These are phyloP conservation scores for Zaprionus obscuricornis DNA, from an alignment of 2,888 invertebrate species.

Conservation along the genomic window DNA sequence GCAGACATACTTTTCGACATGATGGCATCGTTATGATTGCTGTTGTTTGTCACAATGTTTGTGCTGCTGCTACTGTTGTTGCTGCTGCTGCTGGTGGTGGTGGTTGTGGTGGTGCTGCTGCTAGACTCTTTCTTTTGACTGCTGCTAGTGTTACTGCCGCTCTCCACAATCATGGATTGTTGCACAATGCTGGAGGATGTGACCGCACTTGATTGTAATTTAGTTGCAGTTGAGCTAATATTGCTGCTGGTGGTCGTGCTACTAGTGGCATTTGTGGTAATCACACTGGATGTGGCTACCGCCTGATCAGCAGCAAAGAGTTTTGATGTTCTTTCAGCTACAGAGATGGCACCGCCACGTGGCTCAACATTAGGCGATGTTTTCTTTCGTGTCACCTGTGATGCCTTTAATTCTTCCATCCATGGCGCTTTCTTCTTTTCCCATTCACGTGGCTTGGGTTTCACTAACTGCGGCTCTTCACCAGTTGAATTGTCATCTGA, in stretches of 20 bases:
- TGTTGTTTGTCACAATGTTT: slow-evolving; percentile 42
- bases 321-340: slow-evolving; percentile 71
- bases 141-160: slow-evolving; percentile 47
- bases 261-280: slow-evolving; percentile 41
- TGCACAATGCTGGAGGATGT: slow-evolving; percentile 75
- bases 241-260: slow-evolving; percentile 45
- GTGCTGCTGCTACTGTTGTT: slow-evolving; percentile 45
- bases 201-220: slow-evolving; percentile 79
- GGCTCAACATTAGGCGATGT: slow-evolving; percentile 81
- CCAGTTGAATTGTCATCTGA: slow-evolving; percentile 80
- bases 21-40: slow-evolving; percentile 57
- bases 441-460: slow-evolving; percentile 88
- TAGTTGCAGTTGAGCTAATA: slow-evolving; percentile 59
- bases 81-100: slow-evolving; percentile 12
- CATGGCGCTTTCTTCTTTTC: slow-evolving; percentile 90
- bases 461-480: slow-evolving; percentile 84
- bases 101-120: too few relatives aligned
- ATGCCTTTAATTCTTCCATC: slow-evolving; percentile 92
- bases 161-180: slow-evolving; percentile 73
- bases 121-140: slow-evolving; percentile 54
- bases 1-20: slow-evolving; percentile 63
- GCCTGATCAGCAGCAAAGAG: slow-evolving; percentile 62
- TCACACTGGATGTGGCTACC: slow-evolving; percentile 39
- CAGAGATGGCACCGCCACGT: slow-evolving; percentile 46
- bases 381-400: slow-evolving; percentile 85